Conservation (phyloP, 2,113 vertebrate species). For the Stomatorhinus ivindoensis region DNA sequence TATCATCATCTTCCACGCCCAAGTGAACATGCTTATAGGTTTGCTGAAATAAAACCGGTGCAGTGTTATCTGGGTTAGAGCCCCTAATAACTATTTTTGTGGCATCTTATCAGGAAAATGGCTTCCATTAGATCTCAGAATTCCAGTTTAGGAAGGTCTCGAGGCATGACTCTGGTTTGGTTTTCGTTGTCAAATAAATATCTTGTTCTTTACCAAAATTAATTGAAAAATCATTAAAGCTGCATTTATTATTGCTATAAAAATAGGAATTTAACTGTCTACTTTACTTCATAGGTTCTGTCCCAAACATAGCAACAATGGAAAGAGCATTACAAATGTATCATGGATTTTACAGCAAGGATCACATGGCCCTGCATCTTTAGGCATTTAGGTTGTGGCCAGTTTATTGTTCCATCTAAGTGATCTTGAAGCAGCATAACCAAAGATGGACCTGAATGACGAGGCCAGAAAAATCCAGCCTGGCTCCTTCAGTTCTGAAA, state of each 20-base stretch:
- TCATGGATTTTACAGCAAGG: neutral
- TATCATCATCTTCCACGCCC: neutral
- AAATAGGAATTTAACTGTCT: neutral
- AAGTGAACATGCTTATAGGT: neutral
- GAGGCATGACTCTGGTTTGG: neutral
- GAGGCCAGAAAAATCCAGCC: neutral
- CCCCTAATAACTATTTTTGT: neutral
- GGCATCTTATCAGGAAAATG: neutral
- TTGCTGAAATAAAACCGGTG: neutral
- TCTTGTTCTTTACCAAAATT: neutral
- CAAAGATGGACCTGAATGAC: neutral
- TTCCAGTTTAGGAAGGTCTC: neutral
- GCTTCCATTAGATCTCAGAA: neutral
- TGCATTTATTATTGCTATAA: neutral
- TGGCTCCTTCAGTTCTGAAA: neutral
- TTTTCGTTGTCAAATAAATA: neutral
- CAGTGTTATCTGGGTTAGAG: neutral
- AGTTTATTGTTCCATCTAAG: neutral
- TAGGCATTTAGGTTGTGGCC: neutral
- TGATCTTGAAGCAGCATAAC: neutral
- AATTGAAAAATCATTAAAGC: neutral
- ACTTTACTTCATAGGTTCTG: neutral
- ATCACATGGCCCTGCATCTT: neutral
- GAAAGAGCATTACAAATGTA: neutral
- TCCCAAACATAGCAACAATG: neutral